Conservation (phyloP, 2,113 vertebrate genomes). For the Larimichthys polyactis region DNA sequence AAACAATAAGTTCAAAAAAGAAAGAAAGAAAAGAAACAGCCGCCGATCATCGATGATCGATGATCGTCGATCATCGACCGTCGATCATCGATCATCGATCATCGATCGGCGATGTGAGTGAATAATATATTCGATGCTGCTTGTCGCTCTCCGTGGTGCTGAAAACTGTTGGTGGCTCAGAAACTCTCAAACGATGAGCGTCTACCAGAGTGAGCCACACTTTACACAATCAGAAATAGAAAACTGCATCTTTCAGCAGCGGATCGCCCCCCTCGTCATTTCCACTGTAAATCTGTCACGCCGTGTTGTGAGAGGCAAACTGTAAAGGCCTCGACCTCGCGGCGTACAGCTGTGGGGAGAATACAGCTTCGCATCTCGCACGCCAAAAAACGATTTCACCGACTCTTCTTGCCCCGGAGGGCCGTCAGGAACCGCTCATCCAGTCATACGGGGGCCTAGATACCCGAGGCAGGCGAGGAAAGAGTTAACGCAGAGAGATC, state of each 20-base stretch:
- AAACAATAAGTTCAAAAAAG: too few relatives aligned
- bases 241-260: neutral
- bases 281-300: conserved; percentile 9
- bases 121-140: conserved; percentile 54
- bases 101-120: conserved; percentile 9
- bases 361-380: conserved; percentile 54
- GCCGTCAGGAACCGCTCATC: conserved; percentile 52
- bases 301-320: neutral
- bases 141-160: conserved; percentile 78
- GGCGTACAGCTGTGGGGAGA: conserved; percentile 38
- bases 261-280: neutral
- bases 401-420: conserved; percentile 36
- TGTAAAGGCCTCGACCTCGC: conserved; percentile 33
- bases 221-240: neutral
- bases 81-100: neutral
- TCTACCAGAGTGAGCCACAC: neutral
- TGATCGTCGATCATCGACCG: neutral
- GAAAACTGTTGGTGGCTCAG: conserved; percentile 23
- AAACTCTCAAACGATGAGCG: neutral
- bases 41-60: neutral
- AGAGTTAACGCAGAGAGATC: conserved; percentile 66
- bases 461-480: conserved; percentile 51
- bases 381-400: conserved; percentile 67
- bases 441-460: conserved; percentile 44
- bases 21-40: too few relatives aligned